Conservation (phyloP, 64 coral and sea anemone species). For the Montipora capricornis region DNA sequence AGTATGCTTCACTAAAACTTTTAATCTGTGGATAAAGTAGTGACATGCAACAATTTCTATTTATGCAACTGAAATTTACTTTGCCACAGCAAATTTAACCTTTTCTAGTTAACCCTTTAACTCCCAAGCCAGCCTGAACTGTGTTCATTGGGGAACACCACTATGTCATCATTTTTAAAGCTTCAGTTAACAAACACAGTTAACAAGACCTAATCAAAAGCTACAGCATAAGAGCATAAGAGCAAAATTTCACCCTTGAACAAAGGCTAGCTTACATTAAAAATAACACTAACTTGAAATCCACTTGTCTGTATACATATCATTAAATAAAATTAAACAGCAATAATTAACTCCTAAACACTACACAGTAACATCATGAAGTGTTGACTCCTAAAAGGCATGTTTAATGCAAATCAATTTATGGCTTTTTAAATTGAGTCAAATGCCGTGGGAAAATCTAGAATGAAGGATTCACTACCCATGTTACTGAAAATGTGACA, state of each 20-base stretch:
- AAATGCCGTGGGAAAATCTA: background rate
- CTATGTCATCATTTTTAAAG: no score
- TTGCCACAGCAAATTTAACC: no score
- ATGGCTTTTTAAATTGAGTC: background rate
- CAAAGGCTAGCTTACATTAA: no score
- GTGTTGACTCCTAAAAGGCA: background rate
- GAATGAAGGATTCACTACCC: background rate
- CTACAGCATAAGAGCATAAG: background rate
- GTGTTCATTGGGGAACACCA: no score
- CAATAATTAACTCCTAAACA: background rate
- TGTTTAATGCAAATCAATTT: conserved; percentile 61
- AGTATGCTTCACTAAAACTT: no score
- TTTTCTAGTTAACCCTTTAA: no score
- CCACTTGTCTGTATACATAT: background rate
- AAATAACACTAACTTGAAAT: background rate
- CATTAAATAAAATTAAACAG: background rate
- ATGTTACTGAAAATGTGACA: background rate
- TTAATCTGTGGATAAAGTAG: no score
- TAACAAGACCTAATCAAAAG: background rate
- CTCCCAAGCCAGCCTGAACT: no score
- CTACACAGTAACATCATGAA: no score
- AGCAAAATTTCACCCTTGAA: no score
- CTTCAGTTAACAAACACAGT: background rate
- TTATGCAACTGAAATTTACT: no score
- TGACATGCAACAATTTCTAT: no score